Conservation (phyloP, 2,797 vertebrate species). For the Hoplostethus atlanticus region DNA sequence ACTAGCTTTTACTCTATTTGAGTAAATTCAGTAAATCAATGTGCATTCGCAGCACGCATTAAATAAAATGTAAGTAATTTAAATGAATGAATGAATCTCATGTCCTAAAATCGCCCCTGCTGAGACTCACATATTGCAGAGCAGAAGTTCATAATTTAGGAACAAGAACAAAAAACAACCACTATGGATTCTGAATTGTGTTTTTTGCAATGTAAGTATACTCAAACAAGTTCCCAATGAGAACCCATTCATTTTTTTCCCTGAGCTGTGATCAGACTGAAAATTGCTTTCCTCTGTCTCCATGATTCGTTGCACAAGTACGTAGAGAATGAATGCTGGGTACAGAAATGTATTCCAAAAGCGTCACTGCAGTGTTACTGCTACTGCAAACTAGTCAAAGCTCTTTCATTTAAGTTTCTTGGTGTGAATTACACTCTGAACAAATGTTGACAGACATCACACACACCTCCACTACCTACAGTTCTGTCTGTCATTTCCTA, state of each 20-base stretch:
- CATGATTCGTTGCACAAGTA: not conserved
- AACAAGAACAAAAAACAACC: conserved; percentile 1
- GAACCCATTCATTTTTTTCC: too few relatives aligned
- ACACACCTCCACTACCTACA: not conserved
- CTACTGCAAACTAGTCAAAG: not conserved
- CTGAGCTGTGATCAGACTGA: too few relatives aligned
- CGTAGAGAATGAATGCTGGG: not conserved
- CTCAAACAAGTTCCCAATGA: conserved; percentile 3
- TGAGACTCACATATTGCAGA: not conserved
- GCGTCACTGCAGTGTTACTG: too few relatives aligned
- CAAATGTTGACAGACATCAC: not conserved
- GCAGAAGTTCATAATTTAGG: not conserved
- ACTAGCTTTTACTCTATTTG: too few relatives aligned
- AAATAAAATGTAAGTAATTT: not conserved
- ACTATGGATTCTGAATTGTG: not conserved
- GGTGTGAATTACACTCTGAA: not conserved
- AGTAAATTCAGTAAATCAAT: too few relatives aligned
- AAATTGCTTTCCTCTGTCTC: not conserved
- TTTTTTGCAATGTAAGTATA: conserved; percentile 9
- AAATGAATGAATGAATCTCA: too few relatives aligned
- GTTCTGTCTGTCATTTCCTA: conserved; percentile 24
- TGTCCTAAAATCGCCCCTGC: too few relatives aligned
- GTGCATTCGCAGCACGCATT: too few relatives aligned
- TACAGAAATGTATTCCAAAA: not conserved
- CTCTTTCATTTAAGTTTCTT: not conserved